Conservation (phyloP, 2,888 invertebrate genomes). For the Stenodema calcarata region DNA sequence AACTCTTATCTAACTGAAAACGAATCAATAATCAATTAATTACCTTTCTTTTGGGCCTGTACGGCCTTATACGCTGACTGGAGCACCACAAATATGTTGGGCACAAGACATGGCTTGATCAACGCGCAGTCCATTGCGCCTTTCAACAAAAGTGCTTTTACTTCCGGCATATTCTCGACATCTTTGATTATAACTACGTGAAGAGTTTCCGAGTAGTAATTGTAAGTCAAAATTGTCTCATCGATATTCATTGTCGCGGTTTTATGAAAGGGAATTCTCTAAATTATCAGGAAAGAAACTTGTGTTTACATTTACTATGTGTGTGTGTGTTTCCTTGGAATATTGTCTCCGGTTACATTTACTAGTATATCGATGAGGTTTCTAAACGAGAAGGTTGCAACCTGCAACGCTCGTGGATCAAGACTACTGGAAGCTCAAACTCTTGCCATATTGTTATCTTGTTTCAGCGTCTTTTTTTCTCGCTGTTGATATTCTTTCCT, state of each 20-base stretch:
- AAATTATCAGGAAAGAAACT: too few relatives aligned
- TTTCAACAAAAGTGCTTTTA: constrained; percentile 66
- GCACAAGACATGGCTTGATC: constrained; percentile 68
- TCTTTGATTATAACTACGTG: constrained; percentile 61
- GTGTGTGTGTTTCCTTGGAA: not conserved
- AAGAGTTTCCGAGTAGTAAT: constrained; percentile 42
- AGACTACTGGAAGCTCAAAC: too few relatives aligned
- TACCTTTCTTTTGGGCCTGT: constrained; percentile 63
- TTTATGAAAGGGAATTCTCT: too few relatives aligned
- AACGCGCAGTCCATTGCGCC: constrained; percentile 69
- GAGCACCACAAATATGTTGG: constrained; percentile 69
- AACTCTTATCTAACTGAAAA: too few relatives aligned
- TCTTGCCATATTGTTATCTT: too few relatives aligned
- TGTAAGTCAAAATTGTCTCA: constrained; percentile 12
- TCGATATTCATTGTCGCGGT: not conserved
- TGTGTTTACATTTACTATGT: too few relatives aligned
- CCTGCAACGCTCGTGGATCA: not conserved
- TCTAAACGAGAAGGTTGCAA: not conserved
- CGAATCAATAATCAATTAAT: constrained; percentile 20
- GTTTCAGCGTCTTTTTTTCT: too few relatives aligned
- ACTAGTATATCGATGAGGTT: not conserved
- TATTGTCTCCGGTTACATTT: not conserved
- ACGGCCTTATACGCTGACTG: constrained; percentile 74
- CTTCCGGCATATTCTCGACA: constrained; percentile 67
- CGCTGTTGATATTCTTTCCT: too few relatives aligned